Conservation (phyloP, 2,113 vertebrate species). For the Trachemys scripta region DNA sequence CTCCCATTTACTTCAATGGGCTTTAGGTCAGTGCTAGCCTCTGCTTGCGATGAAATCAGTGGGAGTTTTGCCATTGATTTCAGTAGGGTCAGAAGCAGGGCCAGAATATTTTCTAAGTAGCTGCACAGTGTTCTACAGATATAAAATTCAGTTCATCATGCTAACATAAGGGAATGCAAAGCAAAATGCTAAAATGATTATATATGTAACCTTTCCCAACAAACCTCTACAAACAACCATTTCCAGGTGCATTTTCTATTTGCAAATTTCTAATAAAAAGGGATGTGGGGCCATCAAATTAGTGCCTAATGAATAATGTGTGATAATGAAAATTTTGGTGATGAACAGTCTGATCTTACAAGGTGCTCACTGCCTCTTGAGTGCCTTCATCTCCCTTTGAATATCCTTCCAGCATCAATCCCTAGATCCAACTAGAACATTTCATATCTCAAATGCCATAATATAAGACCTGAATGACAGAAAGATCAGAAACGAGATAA, state of each 20-base stretch:
- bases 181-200: rapidly evolving
- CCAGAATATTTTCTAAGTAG: not conserved
- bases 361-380: not conserved
- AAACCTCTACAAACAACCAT: not conserved
- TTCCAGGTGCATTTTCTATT: not conserved
- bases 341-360: not conserved
- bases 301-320: not conserved
- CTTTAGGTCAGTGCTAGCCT: not conserved
- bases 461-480: slow-evolving; percentile 69
- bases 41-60: not conserved
- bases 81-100: not conserved
- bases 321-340: not conserved
- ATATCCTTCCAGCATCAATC: not conserved
- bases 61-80: not conserved
- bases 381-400: not conserved
- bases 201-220: not conserved
- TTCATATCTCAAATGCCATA: slow-evolving; percentile 69
- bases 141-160: not conserved
- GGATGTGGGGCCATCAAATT: rapidly evolving
- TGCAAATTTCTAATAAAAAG: not conserved
- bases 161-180: rapidly evolving
- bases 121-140: not conserved
- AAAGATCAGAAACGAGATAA: slow-evolving; percentile 76
- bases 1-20: rapidly evolving
- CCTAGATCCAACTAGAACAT: slow-evolving; percentile 62